Conservation (phyloP, 1,140 invertebrate species). For the Diorhabda elongata region DNA sequence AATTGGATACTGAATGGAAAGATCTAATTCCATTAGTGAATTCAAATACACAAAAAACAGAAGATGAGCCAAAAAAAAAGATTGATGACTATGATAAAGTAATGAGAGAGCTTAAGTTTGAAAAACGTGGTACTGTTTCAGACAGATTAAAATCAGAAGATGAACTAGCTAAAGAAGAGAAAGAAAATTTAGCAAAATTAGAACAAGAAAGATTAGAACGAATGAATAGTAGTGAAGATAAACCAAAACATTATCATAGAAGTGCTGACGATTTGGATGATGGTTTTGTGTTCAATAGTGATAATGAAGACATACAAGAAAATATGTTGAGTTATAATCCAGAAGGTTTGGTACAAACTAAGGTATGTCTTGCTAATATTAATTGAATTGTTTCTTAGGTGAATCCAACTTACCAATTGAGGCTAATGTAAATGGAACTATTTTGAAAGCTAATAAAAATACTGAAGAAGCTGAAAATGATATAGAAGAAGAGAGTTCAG, state of each 20-base stretch:
- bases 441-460: slow-evolving; percentile 32
- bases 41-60: slow-evolving; percentile 49
- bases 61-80: slow-evolving; percentile 50
- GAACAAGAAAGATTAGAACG: slow-evolving; percentile 70
- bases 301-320: slow-evolving; percentile 52
- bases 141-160: slow-evolving; percentile 79
- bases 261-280: slow-evolving; percentile 83
- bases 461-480: slow-evolving; percentile 34
- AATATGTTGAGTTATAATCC: slow-evolving; percentile 49
- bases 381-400: slow-evolving; percentile 18
- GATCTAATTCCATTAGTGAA: slow-evolving; percentile 64
- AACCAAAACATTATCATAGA: slow-evolving; percentile 43
- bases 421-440: slow-evolving; percentile 35
- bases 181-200: slow-evolving; percentile 70
- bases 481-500: slow-evolving; percentile 42
- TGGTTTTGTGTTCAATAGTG: slow-evolving; percentile 55
- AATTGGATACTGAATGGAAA: slow-evolving; percentile 85
- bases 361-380: not conserved
- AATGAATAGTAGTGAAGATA: slow-evolving; percentile 63
- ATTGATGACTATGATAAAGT: slow-evolving; percentile 79
- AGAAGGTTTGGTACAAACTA: slow-evolving; percentile 35
- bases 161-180: slow-evolving; percentile 77
- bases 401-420: slow-evolving; percentile 40
- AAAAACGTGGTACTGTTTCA: slow-evolving; percentile 71
- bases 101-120: slow-evolving; percentile 76